Base-by-base conservation (phyloP, 2,888 invertebrate species). In the Scaptomyza reducta region DNA sequence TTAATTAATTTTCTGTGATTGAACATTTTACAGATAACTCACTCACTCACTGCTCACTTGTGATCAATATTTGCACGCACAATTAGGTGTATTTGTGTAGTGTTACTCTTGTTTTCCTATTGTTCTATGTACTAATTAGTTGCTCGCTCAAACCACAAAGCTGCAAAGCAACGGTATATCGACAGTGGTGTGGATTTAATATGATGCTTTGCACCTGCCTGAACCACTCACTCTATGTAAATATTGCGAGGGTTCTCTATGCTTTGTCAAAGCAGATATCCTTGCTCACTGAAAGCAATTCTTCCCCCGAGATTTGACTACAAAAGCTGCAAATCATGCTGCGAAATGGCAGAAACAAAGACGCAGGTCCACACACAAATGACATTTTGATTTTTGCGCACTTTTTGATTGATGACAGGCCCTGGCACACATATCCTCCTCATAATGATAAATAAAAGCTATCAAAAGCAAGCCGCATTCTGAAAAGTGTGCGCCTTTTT, bases 341-440 rank as follows among this genome's bases (percentile, higher is more conserved):
- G 54, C 63, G 49, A 74, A 74, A 73, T 70, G 82, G 64, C 66
- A 61, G 41, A 49, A 45, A 57, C 54, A 57, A 58, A 54, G 55
- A 18, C 56, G 42, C 51, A 54, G 50, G 33, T 57, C 51, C 51
- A 47, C 50, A 44, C 18, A 58, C 46, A 55, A 69, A 77, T 89
- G 77, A 78, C 80, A 82, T 88, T 89, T 89, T 89, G 87, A 89
- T 89, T 89, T 89, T 89, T 81, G 84, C 81, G 85, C 83, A 81
- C 86, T 80, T 87, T 85, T 88, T 88, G 89, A 89, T 89, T 89
- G 89, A 89, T 87, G 84, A 84, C 87, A 84, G 69, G 66, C 74
- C 56, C 60, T 46, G 16, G 49, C 61, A 60, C 56, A 68, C 58
- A 60, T 58, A 50, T 70, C 50, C 67, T 55, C 76, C 76, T 70